phyloP scores from a whole-genome alignment of 2,113 vertebrate species.

The Coracopsis vasa region DNA sequence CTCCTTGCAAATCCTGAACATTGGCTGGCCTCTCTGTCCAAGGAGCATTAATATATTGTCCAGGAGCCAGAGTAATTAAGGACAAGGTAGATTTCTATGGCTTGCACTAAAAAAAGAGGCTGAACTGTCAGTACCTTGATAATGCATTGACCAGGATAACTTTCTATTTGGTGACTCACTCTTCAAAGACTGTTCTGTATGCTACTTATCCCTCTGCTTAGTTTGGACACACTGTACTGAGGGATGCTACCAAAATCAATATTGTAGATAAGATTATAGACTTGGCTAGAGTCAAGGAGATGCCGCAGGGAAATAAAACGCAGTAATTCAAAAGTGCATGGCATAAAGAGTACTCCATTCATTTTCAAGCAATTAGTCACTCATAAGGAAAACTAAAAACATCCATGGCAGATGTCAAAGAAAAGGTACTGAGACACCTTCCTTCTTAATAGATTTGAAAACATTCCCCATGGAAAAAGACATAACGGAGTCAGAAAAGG shows the following conservation, averaged over 20 bases:
- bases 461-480: neutral
- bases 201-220: neutral
- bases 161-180: neutral
- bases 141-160: neutral
- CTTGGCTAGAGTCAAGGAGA: neutral
- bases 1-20: neutral
- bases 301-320: neutral
- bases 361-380: conserved; percentile 7
- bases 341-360: neutral
- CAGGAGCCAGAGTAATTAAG: neutral
- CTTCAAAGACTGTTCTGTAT: neutral
- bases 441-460: neutral
- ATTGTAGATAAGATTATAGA: neutral
- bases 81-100: neutral
- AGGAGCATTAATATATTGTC: neutral
- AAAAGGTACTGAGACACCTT: neutral
- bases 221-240: conserved; percentile 30
- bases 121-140: neutral
- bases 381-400: neutral
- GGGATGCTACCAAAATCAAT: conserved; percentile 4
- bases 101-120: neutral
- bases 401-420: neutral
- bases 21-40: neutral
- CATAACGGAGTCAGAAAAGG: neutral
- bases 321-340: neutral